Evolutionary conservation across 2,888 invertebrate species (phyloP), one percentile per base, ranked within the genome.

Genomic region (Athalia rosae): DNA sequence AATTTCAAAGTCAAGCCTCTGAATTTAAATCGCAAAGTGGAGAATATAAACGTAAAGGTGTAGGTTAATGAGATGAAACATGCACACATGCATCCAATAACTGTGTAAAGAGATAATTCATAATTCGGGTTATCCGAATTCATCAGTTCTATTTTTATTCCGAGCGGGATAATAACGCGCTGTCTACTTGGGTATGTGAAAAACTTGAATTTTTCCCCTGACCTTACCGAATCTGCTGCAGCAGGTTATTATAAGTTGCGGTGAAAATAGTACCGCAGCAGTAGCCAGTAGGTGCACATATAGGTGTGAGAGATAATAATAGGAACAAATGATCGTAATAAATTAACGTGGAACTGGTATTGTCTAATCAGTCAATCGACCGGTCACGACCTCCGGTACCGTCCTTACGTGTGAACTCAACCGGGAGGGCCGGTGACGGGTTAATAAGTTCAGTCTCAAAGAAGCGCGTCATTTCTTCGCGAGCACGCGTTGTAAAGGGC

Each of bases 271-370:
- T 13, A 13, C 59, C n/a, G 59, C 11, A 59, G 9, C 59, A 28
- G 28, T 28, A 28, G 28, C 28, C 28, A 28, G 2, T 28, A 28
- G 28, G 28, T 28, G 28, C 28, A 2, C 28, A 2, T 1, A 28
- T 28, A 28, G 28, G 28, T 28, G 28, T 28, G 28, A 28, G 28
- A 28, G 28, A 80, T 81, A 79, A 81, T 84, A 84, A 85, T 86
- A 85, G 87, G 84, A 84, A 83, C 81, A 80, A 81, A 83, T 83
- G 84, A 87, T 87, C 87, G 84, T 85, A 84, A 86, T 87, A 85
- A 88, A 88, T 88, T 87, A 88, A 86, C 81, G 83, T 83, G 82
- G 82, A 89, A 89, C 88, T 88, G 86, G 84, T 86, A 87, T 85
- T 83, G 85, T 81, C 84, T 83, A 85, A 87, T 87, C 86, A 87